Evolutionary conservation across 2,888 invertebrate species (phyloP), one percentile per base, ranked within the genome.

Genomic region (Caenorhabditis imperialis): DNA sequence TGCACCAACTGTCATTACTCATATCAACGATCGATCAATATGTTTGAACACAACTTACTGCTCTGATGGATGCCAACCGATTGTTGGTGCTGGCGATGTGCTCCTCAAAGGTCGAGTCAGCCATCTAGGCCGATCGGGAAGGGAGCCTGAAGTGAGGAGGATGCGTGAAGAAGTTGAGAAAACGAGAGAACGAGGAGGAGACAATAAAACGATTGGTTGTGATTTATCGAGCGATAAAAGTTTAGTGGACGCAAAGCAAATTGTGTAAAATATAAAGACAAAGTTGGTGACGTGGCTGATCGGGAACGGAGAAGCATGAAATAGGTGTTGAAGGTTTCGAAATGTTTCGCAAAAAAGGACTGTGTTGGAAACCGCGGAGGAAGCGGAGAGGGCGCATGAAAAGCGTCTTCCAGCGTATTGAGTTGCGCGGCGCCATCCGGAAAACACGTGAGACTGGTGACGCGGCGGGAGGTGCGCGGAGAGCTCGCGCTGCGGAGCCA

Each of bases 21-120:
- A 45, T 16, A 7, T 35, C 10, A 20, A 22, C n/a, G 25, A 38
- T 25, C 27, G 18, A 48, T n/a, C n/a, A 33, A 53, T 42, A 6
- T 18, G 8, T 7, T 12, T 18, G 8, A 44, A 10, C 3, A 5
- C 5, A 35, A 65, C 78, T 78, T 47, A 81, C 81, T 35, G 51
- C 33, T 55, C 74, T 58, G 25, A 81, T 76, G 0, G 77, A 76
- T 20, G 71, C 55, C 8, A 81, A 67, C 20, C 81, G 58, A 30
- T 25, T 65, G 62, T 81, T 81, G 57, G 77, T 81, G 47, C 69
- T 70, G 27, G 72, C 55, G 27, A 81, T 77, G 71, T 81, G 81
- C 62, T 81, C 77, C 58, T 77, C 79, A 57, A 78, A 81, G 53
- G 74, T 72, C 7, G 57, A 35, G 47, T 47, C 60, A 69, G 58